Evolutionary conservation across 2,797 vertebrate species (phyloP), one percentile per base, ranked within the genome.

Genomic region (Pagetopsis macropterus): DNA sequence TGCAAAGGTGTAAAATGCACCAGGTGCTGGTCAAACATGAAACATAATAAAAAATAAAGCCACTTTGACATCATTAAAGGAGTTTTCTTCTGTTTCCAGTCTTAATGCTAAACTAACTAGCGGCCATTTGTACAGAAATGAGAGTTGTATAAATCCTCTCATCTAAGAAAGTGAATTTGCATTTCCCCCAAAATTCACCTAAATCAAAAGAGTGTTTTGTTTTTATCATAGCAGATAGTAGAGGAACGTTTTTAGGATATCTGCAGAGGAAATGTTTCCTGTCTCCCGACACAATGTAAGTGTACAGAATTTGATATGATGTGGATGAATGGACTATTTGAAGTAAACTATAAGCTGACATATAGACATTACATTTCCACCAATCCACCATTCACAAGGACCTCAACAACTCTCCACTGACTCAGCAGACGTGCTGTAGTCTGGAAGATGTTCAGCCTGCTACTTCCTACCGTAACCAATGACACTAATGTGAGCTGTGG

Each of bases 341-440:
- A 65, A 63, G 16, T 45, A 5, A 71, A 10, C 48, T 23, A 54
- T 58, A 55, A 72, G 48, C 31, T 41, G 27, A n/a, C 16, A 10
- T 27, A 9, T 48, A 14, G 79, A 55, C 59, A 45, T 13, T 31
- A 63, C 17, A 70, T 72, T 76, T 63, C 16, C 37, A 11, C 33
- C 33, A 37, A 37, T 23, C 16, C 31, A 67, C 37, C 44, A 17
- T 54, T 55, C 68, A 45, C 13, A 72, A 6, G 3, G 41, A 33
- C 16, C 27, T 46, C 14, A 19, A 54, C 62, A 45, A 16, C 23
- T 40, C 3, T 4, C 11, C 51, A 10, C n/a, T 73, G 73, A 81
- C 40, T 76, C 64, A 67, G 60, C 71, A 66, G 31, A 64, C 62
- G 41, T 54, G 2, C 49, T 41, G 23, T n/a, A 31, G 9, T 61